A percentile compares a stretch with the other conserved stretches of the same genome.
phyloP scores from a whole-genome alignment of 2,888 invertebrate genomes.

The Scrobipalpa atriplicella region DNA sequence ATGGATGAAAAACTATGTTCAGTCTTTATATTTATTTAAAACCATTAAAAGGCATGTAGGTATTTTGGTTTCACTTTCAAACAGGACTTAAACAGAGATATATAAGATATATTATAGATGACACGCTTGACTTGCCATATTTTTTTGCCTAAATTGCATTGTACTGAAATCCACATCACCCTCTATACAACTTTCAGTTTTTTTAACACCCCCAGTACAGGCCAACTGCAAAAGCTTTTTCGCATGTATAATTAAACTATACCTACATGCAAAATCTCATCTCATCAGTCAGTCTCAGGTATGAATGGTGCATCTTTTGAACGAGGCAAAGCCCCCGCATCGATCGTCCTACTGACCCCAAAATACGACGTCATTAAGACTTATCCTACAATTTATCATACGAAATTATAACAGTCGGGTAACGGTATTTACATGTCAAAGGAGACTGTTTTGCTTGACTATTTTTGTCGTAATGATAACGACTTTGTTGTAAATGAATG shows the following conservation, averaged over 20 bases:
- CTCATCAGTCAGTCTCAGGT: background rate
- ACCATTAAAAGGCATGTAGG: no score
- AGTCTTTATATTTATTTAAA: no score
- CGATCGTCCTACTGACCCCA: constrained; percentile 46
- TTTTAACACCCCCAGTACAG: background rate
- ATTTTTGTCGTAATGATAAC: background rate
- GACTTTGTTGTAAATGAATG: background rate
- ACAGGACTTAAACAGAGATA: no score
- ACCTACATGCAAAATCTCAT: no score
- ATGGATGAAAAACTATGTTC: no score
- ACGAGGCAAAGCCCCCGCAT: constrained; percentile 49
- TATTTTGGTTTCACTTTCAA: no score
- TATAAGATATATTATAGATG: no score
- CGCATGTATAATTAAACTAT: background rate
- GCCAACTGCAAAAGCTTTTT: background rate
- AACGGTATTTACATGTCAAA: constrained; percentile 7
- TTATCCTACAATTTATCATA: constrained; percentile 16
- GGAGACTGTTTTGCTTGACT: background rate
- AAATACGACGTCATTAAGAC: constrained; percentile 24
- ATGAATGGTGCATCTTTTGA: constrained; percentile 36
- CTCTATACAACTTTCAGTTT: no score
- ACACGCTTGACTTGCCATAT: no score
- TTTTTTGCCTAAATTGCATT: no score
- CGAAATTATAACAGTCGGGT: background rate
- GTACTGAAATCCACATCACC: no score